Evolutionary conservation across 2,888 invertebrate genomes (phyloP).

Genomic region (Onthophagus sagittarius): DNA sequence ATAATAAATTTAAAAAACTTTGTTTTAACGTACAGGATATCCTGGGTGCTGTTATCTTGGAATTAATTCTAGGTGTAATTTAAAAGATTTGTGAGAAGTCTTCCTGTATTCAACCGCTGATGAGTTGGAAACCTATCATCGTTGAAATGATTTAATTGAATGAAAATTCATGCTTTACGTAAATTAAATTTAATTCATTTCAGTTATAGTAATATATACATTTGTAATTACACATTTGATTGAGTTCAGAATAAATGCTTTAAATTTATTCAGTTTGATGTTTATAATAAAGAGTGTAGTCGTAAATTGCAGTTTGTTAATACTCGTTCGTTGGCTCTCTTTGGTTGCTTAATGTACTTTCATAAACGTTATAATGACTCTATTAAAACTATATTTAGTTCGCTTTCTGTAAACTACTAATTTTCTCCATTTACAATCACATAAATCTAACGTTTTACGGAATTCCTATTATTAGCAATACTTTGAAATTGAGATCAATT

Average conservation of each 20-base stretch:
- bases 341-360: not conserved
- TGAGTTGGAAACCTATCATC: not conserved
- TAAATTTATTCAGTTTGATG: not conserved
- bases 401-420: not conserved
- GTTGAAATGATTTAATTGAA: not conserved
- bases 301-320: not conserved
- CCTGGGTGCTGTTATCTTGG: not conserved
- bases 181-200: not conserved
- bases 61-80: not conserved
- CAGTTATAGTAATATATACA: not conserved
- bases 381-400: not conserved
- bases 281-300: not conserved
- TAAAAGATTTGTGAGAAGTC: not conserved
- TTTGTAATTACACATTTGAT: too few relatives aligned
- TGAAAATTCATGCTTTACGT: not conserved
- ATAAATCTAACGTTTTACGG: not conserved
- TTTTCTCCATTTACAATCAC: not conserved
- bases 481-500: not conserved
- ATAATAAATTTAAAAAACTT: not conserved
- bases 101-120: not conserved
- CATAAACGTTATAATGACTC: not conserved
- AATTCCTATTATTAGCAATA: not conserved
- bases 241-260: not conserved
- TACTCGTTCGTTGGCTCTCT: not conserved
- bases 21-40: not conserved